Conservation (phyloP, 2,888 invertebrate species). For the Lasioglossum villosulum region DNA sequence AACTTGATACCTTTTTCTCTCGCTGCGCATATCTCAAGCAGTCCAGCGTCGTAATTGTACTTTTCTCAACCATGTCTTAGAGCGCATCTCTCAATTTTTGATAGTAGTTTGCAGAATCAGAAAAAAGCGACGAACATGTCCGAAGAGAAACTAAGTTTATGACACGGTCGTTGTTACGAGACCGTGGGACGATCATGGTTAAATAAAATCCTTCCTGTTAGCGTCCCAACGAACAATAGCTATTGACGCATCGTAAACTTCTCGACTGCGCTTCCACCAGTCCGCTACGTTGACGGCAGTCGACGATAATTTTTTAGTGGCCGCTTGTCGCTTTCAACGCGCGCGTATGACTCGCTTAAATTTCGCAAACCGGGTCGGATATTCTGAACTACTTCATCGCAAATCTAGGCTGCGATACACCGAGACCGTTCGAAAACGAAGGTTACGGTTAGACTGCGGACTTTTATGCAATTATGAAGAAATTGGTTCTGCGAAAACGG, state of each 20-base stretch:
- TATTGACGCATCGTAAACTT: not conserved
- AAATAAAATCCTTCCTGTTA: constrained; percentile 1
- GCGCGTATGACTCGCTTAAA: not conserved
- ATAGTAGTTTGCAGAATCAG: not conserved
- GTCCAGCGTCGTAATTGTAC: no score
- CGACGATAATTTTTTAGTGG: not conserved
- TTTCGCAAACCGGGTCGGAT: not conserved
- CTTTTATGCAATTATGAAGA: no score
- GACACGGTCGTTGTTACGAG: not conserved
- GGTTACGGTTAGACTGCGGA: no score
- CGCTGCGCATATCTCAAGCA: no score
- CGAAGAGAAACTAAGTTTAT: not conserved
- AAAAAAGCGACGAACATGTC: not conserved
- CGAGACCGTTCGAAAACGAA: not conserved
- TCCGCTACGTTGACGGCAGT: not conserved
- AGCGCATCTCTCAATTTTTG: not conserved
- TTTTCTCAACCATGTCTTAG: no score
- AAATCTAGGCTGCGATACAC: not conserved
- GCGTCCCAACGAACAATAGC: not conserved
- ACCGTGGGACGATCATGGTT: not conserved
- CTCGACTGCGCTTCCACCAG: not conserved
- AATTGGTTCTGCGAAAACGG: no score
- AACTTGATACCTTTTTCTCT: not conserved
- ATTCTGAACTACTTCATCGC: not conserved
- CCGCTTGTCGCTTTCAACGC: not conserved